Conservation (phyloP, 2,888 invertebrate species). For the Anthrax anthrax region DNA sequence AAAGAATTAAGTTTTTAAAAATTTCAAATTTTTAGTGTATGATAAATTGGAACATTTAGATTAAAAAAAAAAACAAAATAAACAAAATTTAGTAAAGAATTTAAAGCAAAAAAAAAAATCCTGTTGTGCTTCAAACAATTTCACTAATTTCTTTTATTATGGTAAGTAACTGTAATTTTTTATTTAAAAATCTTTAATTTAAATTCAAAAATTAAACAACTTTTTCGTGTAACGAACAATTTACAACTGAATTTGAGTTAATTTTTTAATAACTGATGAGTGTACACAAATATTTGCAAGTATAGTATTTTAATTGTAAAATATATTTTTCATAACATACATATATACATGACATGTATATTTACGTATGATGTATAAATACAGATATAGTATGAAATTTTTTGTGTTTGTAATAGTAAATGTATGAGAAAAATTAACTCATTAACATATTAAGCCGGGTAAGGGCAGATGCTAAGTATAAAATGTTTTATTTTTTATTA, state of each 20-base stretch:
- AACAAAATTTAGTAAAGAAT: too few species aligned
- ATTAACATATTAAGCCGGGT: slow-evolving; percentile 11
- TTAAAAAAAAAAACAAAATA: too few species aligned
- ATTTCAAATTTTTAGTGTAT: too few species aligned
- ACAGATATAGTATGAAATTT: background rate
- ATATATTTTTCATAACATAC: too few species aligned
- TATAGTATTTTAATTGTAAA: slow-evolving; percentile 8
- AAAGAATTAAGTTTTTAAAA: too few species aligned
- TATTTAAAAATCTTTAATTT: background rate
- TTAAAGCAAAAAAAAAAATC: too few species aligned
- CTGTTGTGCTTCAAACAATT: too few species aligned
- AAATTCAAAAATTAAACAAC: background rate
- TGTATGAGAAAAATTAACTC: slow-evolving; percentile 8
- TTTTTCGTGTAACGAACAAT: slow-evolving; percentile 4
- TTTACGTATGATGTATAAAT: background rate
- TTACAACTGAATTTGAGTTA: slow-evolving; percentile 4
- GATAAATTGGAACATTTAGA: too few species aligned
- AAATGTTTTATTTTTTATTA: too few species aligned
- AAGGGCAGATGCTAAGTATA: slow-evolving; percentile 8
- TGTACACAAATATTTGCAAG: too few species aligned
- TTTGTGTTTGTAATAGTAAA: background rate
- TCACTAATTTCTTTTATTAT: too few species aligned
- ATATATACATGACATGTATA: background rate
- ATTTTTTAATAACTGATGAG: background rate
- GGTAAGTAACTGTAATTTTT: background rate